A percentile compares a stretch with the other conserved stretches of the same genome.
These are phyloP conservation scores for Drosophila lacteicornis DNA, from an alignment of 1,140 invertebrate genomes.

Conservation along the genomic window DNA sequence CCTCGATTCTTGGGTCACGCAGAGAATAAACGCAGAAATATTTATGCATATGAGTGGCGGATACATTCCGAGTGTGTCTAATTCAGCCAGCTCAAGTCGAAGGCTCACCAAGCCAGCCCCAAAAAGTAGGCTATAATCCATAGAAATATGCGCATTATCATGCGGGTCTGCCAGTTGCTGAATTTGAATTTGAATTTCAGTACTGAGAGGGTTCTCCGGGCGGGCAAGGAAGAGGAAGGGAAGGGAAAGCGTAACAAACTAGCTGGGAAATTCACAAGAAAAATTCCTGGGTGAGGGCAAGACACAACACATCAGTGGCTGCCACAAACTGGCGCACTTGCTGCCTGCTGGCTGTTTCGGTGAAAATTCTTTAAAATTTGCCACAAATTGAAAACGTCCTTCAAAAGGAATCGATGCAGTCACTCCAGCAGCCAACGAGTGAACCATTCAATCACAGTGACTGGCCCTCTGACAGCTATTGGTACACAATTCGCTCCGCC, in stretches of 20 bases:
- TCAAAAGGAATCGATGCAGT: conserved; percentile 47
- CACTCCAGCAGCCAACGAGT: conserved; percentile 26
- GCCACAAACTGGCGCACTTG: conserved; percentile 49
- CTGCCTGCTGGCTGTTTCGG: conserved; percentile 32
- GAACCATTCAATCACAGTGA: conserved; percentile 45
- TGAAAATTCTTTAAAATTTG: conserved; percentile 64
- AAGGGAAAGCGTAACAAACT: conserved; percentile 51
- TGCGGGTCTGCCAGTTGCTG: conserved; percentile 51
- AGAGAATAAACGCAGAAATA: conserved; percentile 59
- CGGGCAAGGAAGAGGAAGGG: not conserved
- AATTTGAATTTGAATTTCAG: conserved; percentile 52
- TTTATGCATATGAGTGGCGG: conserved; percentile 71
- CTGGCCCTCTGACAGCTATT: conserved; percentile 26
- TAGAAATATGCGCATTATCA: conserved; percentile 74
- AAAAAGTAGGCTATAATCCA: conserved; percentile 76
- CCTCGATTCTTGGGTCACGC: conserved; percentile 48
- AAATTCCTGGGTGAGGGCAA: conserved; percentile 51
- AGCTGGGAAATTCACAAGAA: conserved; percentile 66
- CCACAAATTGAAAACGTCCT: conserved; percentile 55
- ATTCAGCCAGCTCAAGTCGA: conserved; percentile 42
- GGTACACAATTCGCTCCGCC: conserved; percentile 1
- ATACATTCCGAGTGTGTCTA: conserved; percentile 51
- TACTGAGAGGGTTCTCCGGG: conserved; percentile 4
- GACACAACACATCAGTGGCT: conserved; percentile 27
- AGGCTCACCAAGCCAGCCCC: conserved; percentile 48